phyloP scores from a whole-genome alignment of 2,113 vertebrate species.

The Rhizomys pruinosus region DNA sequence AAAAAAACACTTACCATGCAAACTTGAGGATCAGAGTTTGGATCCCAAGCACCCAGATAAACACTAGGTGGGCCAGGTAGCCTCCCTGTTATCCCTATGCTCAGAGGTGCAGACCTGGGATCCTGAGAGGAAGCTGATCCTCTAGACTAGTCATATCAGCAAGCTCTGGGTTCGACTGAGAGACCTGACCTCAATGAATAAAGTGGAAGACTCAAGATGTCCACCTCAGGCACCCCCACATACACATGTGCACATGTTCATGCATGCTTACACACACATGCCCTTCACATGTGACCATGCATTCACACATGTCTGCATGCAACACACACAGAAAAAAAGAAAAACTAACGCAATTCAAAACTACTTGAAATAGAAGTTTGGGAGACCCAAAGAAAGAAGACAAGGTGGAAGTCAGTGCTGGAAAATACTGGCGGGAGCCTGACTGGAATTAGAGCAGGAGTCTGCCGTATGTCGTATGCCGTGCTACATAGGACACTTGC shows the following conservation, averaged over 20 bases:
- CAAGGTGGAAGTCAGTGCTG: not conserved
- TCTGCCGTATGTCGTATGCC: not conserved
- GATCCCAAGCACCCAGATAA: not conserved
- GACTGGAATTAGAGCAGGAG: not conserved
- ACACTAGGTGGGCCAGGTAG: not conserved
- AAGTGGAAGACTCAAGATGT: not conserved
- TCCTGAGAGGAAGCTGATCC: not conserved
- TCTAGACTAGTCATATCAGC: not conserved
- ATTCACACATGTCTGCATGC: not conserved
- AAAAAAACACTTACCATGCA: not conserved
- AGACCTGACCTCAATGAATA: not conserved
- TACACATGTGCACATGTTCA: not conserved
- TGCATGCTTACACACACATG: not conserved
- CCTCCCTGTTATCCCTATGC: not conserved
- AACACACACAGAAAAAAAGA: not conserved
- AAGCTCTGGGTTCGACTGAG: not conserved
- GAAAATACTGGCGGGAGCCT: not conserved
- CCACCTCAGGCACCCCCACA: not conserved
- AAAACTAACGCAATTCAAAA: not conserved
- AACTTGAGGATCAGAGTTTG: not conserved
- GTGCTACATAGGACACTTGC: not conserved
- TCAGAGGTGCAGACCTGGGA: not conserved
- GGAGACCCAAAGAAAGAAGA: not conserved
- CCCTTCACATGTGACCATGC: not conserved
- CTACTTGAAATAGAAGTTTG: slow-evolving; percentile 25